Conservation (phyloP, 2,113 vertebrate species). For the Terrapene triunguis region DNA sequence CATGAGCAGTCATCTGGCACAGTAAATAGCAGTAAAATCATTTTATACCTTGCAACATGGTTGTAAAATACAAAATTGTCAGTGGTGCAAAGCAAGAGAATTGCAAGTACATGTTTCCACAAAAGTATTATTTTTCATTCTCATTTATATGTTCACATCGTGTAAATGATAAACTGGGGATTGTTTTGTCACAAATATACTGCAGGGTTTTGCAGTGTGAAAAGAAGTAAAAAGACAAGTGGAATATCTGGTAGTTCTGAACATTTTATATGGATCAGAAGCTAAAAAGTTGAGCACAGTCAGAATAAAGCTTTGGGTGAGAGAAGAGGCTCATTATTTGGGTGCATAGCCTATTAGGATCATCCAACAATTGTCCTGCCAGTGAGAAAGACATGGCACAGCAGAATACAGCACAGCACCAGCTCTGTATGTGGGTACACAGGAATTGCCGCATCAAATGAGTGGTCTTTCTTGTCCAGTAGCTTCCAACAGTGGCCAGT, state of each 20-base stretch:
- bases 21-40: background rate
- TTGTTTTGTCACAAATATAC: background rate
- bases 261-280: background rate
- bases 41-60: conserved; percentile 1
- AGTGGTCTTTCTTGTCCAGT: background rate
- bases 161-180: background rate
- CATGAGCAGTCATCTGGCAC: background rate
- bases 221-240: background rate
- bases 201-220: background rate
- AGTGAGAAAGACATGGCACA: background rate
- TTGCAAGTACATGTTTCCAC: background rate
- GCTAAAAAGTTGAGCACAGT: background rate
- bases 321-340: background rate
- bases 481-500: rapidly evolving
- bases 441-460: background rate
- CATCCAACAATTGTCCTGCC: background rate
- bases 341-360: background rate
- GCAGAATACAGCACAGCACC: background rate
- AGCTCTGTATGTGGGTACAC: background rate
- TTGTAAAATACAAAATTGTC: background rate
- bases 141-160: background rate
- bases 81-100: conserved; percentile 17
- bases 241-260: background rate
- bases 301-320: background rate
- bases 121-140: background rate